phyloP scores from a whole-genome alignment of 2,888 invertebrate species.

The Drosophila borealis region DNA sequence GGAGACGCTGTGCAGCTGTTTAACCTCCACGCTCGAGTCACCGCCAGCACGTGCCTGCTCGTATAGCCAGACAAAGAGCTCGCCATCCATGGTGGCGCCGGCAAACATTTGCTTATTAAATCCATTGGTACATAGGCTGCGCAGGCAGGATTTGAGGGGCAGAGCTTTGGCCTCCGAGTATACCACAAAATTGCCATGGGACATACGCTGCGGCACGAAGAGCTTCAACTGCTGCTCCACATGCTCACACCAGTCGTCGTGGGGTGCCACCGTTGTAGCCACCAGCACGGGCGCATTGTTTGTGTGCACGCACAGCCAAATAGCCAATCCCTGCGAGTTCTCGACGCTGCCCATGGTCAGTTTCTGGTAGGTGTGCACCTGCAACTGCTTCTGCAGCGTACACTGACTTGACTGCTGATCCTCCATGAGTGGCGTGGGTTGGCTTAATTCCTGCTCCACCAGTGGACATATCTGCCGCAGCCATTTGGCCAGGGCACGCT shows the following conservation, averaged over 20 bases:
- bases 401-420: conserved; percentile 30
- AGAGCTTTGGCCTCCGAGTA: conserved; percentile 76
- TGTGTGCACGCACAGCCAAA: conserved; percentile 83
- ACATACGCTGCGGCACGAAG: conserved; percentile 80
- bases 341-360: conserved; percentile 57
- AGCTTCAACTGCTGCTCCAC: conserved; percentile 79
- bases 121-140: conserved; percentile 79
- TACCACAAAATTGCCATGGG: conserved; percentile 70
- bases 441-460: conserved; percentile 85
- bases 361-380: conserved; percentile 82
- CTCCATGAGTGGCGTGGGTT: conserved; percentile 79
- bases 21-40: conserved; percentile 63
- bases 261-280: conserved; percentile 75
- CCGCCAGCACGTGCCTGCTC: conserved; percentile 44
- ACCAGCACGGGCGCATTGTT: conserved; percentile 83
- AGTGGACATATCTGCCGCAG: conserved; percentile 85
- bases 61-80: conserved; percentile 83
- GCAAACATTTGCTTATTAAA: conserved; percentile 83
- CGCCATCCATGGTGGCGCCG: conserved; percentile 83
- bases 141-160: conserved; percentile 81
- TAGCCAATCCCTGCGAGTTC: conserved; percentile 78
- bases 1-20: conserved; percentile 74
- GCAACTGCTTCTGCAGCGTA: conserved; percentile 50
- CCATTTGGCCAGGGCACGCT: conserved; percentile 85
- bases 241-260: conserved; percentile 84